Conservation (phyloP, 2,113 vertebrate species). For the Gobio gobio region DNA sequence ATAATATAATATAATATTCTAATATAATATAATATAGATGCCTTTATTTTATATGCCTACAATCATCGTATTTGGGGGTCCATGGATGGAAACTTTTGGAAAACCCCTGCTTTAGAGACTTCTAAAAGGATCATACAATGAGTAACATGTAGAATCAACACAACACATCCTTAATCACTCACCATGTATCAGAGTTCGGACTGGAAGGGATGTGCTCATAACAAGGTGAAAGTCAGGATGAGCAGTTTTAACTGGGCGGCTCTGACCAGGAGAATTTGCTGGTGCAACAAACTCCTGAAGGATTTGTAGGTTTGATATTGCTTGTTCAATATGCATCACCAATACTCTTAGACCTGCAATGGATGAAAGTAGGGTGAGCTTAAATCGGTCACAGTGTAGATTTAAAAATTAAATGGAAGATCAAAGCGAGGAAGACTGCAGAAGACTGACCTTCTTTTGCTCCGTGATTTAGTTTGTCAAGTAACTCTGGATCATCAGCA, state of each 20-base stretch:
- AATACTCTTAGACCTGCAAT: slow-evolving; percentile 76
- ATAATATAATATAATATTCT: no score
- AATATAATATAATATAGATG: not conserved
- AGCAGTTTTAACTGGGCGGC: not conserved
- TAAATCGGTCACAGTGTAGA: not conserved
- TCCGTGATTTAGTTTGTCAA: slow-evolving; percentile 71
- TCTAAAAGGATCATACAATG: not conserved
- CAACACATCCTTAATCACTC: slow-evolving; percentile 24
- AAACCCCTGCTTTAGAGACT: not conserved
- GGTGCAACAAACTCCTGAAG: slow-evolving; percentile 58
- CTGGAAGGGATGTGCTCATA: slow-evolving; percentile 78
- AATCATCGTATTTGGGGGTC: not conserved
- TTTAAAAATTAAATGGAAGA: not conserved
- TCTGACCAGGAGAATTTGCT: slow-evolving; percentile 30
- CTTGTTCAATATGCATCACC: slow-evolving; percentile 72
- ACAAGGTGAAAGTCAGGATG: slow-evolving; percentile 75
- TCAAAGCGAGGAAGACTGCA: not conserved
- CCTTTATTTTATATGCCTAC: not conserved
- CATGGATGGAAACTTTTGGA: not conserved
- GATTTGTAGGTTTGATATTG: slow-evolving; percentile 50
- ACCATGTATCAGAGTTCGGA: slow-evolving; percentile 73
- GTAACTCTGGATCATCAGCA: slow-evolving; percentile 72
- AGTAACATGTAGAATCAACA: not conserved
- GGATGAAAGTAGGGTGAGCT: not conserved
- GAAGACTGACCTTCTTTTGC: slow-evolving; percentile 70